Conservation (phyloP, 1,140 invertebrate species). For the Drosophila melanogaster region DNA sequence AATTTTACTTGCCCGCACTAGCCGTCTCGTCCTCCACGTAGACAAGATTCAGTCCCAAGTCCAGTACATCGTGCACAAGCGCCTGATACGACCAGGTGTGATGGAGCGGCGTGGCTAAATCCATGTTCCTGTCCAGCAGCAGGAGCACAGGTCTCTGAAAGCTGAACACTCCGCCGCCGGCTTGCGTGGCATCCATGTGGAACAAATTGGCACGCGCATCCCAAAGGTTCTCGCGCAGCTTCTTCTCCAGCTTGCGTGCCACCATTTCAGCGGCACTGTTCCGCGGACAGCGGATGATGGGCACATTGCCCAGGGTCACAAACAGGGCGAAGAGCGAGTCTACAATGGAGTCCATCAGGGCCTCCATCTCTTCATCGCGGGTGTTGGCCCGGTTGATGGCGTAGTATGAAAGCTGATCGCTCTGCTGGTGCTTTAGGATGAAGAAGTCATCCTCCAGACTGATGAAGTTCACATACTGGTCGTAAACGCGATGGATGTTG, state of each 20-base stretch:
- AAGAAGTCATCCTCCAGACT: conserved; percentile 99
- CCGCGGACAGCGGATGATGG: conserved; percentile 97
- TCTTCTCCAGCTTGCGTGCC: conserved; percentile 98
- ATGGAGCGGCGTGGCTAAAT: conserved; percentile 98
- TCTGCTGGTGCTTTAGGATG: conserved; percentile 95
- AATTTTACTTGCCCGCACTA: conserved; percentile 28
- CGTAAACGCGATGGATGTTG: conserved; percentile 97
- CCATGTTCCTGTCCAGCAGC: conserved; percentile 96
- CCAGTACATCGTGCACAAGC: conserved; percentile 96
- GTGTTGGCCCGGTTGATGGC: conserved; percentile 97
- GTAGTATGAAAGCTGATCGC: conserved; percentile 96
- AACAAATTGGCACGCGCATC: conserved; percentile 99
- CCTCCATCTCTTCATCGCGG: conserved; percentile 98
- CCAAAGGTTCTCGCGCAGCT: conserved; percentile 97
- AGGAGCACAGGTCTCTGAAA: conserved; percentile 97
- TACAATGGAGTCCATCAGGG: conserved; percentile 96
- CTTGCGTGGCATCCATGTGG: conserved; percentile 91
- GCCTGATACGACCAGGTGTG: conserved; percentile 99
- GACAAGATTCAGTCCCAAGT: conserved; percentile 95
- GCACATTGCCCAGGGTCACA: conserved; percentile 97
- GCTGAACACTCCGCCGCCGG: conserved; percentile 90
- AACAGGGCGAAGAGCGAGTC: conserved; percentile 99
- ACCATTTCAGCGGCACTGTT: conserved; percentile 99
- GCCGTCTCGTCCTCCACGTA: conserved; percentile 90
- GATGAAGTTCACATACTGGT: conserved; percentile 99